Conservation (phyloP, 2,888 invertebrate species). For the Idaea aversata region DNA sequence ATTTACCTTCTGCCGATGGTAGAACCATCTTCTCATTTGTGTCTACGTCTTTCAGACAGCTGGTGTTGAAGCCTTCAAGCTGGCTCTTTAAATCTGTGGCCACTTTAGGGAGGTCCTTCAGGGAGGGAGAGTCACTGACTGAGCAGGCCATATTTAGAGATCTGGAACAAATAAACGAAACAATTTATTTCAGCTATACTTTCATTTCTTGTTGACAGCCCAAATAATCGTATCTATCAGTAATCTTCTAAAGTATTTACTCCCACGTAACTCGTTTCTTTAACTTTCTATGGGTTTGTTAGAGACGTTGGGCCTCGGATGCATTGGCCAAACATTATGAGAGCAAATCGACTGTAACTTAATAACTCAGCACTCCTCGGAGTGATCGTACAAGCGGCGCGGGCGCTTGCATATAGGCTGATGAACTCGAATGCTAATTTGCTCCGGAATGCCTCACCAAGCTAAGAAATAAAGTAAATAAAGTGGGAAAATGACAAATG, state of each 20-base stretch:
- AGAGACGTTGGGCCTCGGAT: constrained; percentile 9
- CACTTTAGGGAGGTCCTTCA: constrained; percentile 95
- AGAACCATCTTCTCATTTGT: constrained; percentile 95
- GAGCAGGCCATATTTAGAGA: constrained; percentile 77
- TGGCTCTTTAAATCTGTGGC: constrained; percentile 93
- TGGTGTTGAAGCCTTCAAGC: constrained; percentile 94
- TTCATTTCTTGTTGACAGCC: not conserved
- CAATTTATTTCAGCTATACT: constrained; percentile 2
- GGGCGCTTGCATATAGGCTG: constrained; percentile 12
- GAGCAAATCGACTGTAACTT: constrained; percentile 31
- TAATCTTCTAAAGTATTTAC: constrained; percentile 3
- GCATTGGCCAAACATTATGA: constrained; percentile 20
- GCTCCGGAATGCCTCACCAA: not conserved
- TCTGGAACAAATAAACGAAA: constrained; percentile 37
- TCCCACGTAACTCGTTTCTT: constrained; percentile 9
- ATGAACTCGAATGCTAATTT: not conserved
- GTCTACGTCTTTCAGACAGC: constrained; percentile 92
- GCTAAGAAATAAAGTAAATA: not conserved
- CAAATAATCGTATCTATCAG: not conserved
- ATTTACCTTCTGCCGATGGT: constrained; percentile 94
- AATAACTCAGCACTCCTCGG: constrained; percentile 22
- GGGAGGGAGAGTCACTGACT: constrained; percentile 83
- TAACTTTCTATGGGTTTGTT: not conserved
- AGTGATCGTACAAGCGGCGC: constrained; percentile 11
- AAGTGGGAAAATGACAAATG: not conserved